Percentiles rank a stretch among this genome's conserved stretches.
These are phyloP conservation scores for Clarias magur DNA, from an alignment of 2,113 vertebrate genomes.

Conservation along the genomic window DNA sequence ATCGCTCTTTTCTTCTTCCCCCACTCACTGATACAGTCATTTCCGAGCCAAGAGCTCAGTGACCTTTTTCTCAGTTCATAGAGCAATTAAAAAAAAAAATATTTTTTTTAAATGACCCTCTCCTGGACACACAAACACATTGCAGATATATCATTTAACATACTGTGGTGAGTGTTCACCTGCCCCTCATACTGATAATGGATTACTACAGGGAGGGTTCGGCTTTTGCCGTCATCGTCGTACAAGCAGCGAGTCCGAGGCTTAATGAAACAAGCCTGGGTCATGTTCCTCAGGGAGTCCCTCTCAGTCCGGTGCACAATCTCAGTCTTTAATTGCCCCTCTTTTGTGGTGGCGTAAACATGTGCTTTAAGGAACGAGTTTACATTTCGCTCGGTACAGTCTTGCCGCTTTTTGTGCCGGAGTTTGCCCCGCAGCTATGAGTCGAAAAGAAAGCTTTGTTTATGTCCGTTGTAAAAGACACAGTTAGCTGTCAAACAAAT, in stretches of 20 bases:
- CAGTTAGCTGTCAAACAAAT: slow-evolving; percentile 29
- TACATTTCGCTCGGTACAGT: slow-evolving; percentile 30
- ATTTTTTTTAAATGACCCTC: background rate
- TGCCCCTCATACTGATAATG: slow-evolving; percentile 15
- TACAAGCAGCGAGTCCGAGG: background rate
- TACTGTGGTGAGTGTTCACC: slow-evolving; percentile 9
- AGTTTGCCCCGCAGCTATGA: background rate
- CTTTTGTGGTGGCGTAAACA: slow-evolving; percentile 31
- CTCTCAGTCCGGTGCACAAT: slow-evolving; percentile 34
- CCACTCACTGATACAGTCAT: slow-evolving; percentile 45
- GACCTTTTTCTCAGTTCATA: slow-evolving; percentile 45
- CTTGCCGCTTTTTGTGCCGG: slow-evolving; percentile 13
- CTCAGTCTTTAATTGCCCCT: slow-evolving; percentile 33
- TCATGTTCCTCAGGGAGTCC: slow-evolving; percentile 19
- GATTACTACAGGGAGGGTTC: slow-evolving; percentile 8
- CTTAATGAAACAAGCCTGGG: slow-evolving; percentile 34
- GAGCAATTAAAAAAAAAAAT: background rate
- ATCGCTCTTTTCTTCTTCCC: slow-evolving; percentile 26
- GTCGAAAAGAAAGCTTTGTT: slow-evolving; percentile 29
- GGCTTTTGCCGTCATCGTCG: background rate
- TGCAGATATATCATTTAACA: slow-evolving; percentile 27
- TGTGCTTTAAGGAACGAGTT: slow-evolving; percentile 31
- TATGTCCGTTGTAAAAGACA: slow-evolving; percentile 24
- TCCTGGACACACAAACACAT: slow-evolving; percentile 30
- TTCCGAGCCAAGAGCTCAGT: slow-evolving; percentile 45